A percentile compares a stretch with the other conserved stretches of the same genome.
Conservation (phyloP, 2,797 vertebrate species). For the Atherinosoma microstoma region DNA sequence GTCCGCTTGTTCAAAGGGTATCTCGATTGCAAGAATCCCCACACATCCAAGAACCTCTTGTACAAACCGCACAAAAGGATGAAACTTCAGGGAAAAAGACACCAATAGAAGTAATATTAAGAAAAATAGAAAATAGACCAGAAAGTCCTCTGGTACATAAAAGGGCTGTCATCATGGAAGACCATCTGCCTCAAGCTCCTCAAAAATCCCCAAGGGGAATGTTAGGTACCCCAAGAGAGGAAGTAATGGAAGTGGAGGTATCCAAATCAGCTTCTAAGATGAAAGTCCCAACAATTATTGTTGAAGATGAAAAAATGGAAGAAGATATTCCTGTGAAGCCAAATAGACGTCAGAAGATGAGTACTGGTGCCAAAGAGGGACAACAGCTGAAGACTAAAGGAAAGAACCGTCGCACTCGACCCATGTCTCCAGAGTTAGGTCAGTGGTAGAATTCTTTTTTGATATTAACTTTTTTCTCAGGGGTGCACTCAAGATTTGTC, state of each 20-base stretch:
- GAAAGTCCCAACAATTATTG: conserved; percentile 81
- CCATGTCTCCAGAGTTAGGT: conserved; percentile 94
- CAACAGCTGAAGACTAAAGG: conserved; percentile 85
- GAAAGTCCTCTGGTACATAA: conserved; percentile 83
- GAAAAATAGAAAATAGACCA: conserved; percentile 82
- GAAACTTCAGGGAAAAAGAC: conserved; percentile 73
- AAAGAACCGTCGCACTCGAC: conserved; percentile 88
- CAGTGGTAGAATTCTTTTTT: conserved; percentile 1
- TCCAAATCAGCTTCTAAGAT: conserved; percentile 56
- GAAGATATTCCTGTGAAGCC: conserved; percentile 50
- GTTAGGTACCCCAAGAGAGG: conserved; percentile 58
- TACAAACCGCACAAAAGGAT: conserved; percentile 58
- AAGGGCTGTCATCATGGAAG: conserved; percentile 63
- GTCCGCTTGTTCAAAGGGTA: conserved; percentile 83
- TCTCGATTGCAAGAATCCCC: conserved; percentile 77
- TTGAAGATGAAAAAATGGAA: conserved; percentile 83
- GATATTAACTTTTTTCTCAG: conserved; percentile 2
- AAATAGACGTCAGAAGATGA: conserved; percentile 56
- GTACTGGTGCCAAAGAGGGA: conserved; percentile 61
- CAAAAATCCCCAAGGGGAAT: conserved; percentile 66
- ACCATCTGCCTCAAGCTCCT: conserved; percentile 53
- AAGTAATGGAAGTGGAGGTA: conserved; percentile 82
- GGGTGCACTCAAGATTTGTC: conserved; percentile 11
- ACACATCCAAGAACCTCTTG: conserved; percentile 53
- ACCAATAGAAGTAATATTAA: conserved; percentile 72